Percentiles rank a stretch among this genome's conserved stretches.
Evolutionary conservation across 2,797 vertebrate species (phyloP).

Genomic region (Anas acuta): DNA sequence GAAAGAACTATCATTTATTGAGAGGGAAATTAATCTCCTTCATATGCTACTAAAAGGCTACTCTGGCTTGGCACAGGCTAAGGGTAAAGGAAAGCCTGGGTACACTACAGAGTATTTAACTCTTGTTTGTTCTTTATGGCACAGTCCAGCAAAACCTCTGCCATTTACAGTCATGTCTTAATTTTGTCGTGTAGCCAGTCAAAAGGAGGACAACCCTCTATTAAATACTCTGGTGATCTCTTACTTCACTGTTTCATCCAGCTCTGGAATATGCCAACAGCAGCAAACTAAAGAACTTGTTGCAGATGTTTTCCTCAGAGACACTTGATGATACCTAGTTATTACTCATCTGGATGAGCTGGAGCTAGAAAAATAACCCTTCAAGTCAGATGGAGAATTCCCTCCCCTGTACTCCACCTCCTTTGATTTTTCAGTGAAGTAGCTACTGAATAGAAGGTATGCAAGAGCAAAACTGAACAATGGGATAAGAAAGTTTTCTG

Average conservation of each 20-base stretch:
- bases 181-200: neutral
- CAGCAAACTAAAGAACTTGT: neutral
- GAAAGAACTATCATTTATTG: neutral
- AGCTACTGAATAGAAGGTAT: neutral
- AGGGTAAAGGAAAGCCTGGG: neutral
- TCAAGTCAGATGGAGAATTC: neutral
- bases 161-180: neutral
- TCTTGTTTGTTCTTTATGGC: neutral
- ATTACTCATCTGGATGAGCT: neutral
- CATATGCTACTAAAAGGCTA: neutral
- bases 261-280: neutral
- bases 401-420: neutral
- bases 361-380: neutral
- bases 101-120: neutral
- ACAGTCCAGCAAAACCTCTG: neutral
- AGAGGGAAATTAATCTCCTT: neutral
- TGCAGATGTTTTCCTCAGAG: neutral
- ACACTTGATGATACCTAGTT: neutral
- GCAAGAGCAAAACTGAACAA: neutral
- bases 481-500: neutral
- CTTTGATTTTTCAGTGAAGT: neutral
- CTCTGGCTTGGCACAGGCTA: neutral
- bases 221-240: neutral
- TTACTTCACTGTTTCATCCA: neutral
- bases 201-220: neutral